Conservation (phyloP, 1,140 invertebrate species). For the Cydia pomonella region DNA sequence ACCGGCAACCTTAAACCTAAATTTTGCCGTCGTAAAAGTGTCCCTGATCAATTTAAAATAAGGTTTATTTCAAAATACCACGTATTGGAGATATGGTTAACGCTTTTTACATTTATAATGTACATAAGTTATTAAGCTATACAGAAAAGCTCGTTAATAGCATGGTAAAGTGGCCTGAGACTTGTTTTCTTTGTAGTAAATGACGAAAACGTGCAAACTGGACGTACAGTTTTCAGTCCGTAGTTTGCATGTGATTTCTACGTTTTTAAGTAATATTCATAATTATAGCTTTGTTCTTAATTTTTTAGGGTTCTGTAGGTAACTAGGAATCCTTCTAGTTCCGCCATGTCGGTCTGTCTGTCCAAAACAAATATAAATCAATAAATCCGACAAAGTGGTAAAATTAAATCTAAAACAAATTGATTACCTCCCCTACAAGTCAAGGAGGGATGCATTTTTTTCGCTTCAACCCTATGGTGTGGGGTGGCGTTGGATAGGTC, state of each 20-base stretch:
- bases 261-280: neutral
- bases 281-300: neutral
- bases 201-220: neutral
- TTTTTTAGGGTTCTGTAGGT: no score
- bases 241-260: neutral
- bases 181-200: constrained; percentile 1
- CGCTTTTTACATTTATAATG: neutral
- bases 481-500: no score
- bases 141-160: constrained; percentile 20
- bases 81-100: neutral
- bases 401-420: no score
- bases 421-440: no score
- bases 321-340: no score
- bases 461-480: no score
- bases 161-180: constrained; percentile 3
- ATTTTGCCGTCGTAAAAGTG: neutral
- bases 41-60: neutral
- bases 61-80: neutral
- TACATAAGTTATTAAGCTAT: constrained; percentile 20
- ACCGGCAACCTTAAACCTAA: neutral
- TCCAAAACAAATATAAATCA: no score
- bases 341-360: no score
- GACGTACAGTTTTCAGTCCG: neutral
- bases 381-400: no score
- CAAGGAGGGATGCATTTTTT: no score